Conservation (phyloP, 2,888 invertebrate species). For the Cristatella mucedo region DNA sequence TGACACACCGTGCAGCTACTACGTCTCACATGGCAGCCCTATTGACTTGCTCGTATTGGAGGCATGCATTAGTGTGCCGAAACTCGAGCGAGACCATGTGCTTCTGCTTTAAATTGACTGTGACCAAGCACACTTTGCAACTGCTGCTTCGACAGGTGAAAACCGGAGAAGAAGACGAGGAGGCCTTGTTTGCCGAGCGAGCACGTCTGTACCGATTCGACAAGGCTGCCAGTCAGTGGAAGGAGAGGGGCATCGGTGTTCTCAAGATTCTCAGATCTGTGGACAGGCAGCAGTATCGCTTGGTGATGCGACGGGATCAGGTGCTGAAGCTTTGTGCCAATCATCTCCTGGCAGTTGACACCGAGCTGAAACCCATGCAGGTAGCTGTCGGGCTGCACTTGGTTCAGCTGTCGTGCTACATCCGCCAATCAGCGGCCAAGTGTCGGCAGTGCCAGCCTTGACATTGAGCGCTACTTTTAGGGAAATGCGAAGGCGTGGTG, state of each 20-base stretch:
- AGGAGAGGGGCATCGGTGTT: constrained; percentile 70
- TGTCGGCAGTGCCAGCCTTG: too few relatives aligned
- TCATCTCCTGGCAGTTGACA: constrained; percentile 59
- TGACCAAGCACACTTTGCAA: too few relatives aligned
- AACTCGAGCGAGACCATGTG: too few relatives aligned
- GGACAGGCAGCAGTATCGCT: constrained; percentile 46
- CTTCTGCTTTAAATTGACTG: too few relatives aligned
- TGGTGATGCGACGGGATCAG: constrained; percentile 77
- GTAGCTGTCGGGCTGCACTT: too few relatives aligned
- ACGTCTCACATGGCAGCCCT: too few relatives aligned
- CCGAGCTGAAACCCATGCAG: constrained; percentile 54
- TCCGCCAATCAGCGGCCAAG: not conserved
- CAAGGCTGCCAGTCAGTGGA: constrained; percentile 59
- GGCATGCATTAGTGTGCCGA: too few relatives aligned
- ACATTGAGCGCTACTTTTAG: too few relatives aligned
- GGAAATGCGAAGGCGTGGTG: constrained; percentile 45
- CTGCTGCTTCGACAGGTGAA: constrained; percentile 32
- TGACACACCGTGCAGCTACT: too few relatives aligned
- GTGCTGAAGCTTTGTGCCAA: constrained; percentile 81
- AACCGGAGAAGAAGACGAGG: constrained; percentile 78
- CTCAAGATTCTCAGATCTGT: constrained; percentile 54
- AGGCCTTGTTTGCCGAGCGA: constrained; percentile 54
- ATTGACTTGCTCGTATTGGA: too few relatives aligned
- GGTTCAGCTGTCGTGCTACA: constrained; percentile 25
- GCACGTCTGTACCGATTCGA: constrained; percentile 67